Evolutionary conservation across 1,140 invertebrate species (phyloP).

Genomic region (Sitobion miscanthi): DNA sequence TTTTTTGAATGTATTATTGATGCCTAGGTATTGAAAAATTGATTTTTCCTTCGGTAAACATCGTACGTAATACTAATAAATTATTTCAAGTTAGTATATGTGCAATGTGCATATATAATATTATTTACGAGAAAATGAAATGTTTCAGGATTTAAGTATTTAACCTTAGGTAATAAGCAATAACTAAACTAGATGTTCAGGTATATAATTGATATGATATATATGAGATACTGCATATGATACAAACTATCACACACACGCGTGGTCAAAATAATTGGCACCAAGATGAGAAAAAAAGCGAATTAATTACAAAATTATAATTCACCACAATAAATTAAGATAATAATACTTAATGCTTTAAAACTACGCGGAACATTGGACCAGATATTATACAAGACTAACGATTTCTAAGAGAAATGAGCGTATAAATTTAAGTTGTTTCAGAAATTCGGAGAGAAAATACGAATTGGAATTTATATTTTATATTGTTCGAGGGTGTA

Average conservation of each 20-base stretch:
- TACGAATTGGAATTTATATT: slow-evolving; percentile 7
- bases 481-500: background rate
- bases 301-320: slow-evolving; percentile 32
- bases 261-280: background rate
- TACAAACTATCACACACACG: background rate
- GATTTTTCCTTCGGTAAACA: background rate
- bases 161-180: background rate
- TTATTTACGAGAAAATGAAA: background rate
- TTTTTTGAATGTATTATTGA: background rate
- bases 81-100: background rate
- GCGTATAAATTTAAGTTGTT: background rate
- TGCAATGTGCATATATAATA: background rate
- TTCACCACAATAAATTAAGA: slow-evolving; percentile 10
- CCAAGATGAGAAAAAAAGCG: background rate
- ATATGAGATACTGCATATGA: background rate
- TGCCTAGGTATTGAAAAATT: background rate
- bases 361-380: background rate
- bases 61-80: background rate
- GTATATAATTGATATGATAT: background rate
- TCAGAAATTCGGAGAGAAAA: background rate
- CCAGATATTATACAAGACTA: background rate
- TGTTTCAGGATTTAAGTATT: background rate
- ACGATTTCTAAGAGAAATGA: background rate
- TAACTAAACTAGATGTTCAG: background rate
- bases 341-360: background rate